Percentiles rank a stretch among this genome's conserved stretches.
phyloP scores from a whole-genome alignment of 2,113 vertebrate genomes.

The Paralichthys olivaceus region DNA sequence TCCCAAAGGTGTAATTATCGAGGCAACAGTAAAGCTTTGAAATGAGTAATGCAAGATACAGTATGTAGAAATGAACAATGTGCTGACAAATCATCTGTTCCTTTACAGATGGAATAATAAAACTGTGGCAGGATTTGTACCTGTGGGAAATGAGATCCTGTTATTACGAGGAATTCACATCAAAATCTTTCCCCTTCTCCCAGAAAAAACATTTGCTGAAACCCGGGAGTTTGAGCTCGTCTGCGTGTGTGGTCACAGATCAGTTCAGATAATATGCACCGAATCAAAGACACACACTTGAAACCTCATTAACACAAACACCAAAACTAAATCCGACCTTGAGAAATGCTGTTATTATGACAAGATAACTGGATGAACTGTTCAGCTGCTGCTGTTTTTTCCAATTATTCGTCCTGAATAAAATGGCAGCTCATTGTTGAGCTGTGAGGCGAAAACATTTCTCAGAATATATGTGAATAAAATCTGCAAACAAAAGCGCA shows the following conservation, averaged over 20 bases:
- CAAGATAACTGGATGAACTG: not conserved
- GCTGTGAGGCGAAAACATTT: not conserved
- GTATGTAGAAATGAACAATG: constrained; percentile 5
- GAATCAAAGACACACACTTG: not conserved
- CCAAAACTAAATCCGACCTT: not conserved
- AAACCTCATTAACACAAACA: not conserved
- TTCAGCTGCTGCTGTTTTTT: not conserved
- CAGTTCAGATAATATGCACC: not conserved
- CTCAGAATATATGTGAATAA: not conserved
- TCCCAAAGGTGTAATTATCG: constrained; percentile 10
- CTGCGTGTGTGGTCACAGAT: not conserved
- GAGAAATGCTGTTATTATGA: not conserved
- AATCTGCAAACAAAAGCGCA: not conserved
- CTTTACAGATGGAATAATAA: constrained; percentile 12
- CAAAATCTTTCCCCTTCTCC: not conserved
- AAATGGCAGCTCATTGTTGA: not conserved
- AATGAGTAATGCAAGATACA: constrained; percentile 11
- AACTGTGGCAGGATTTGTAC: constrained; percentile 5
- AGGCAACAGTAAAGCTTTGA: not conserved
- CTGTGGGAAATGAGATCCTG: constrained; percentile 17
- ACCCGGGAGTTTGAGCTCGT: not conserved
- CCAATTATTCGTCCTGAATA: not conserved
- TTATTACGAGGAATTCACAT: constrained; percentile 5
- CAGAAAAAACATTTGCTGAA: not conserved
- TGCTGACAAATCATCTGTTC: constrained; percentile 15